Base-by-base conservation (phyloP, 1,140 invertebrate species). In the Drosophila miranda region DNA sequence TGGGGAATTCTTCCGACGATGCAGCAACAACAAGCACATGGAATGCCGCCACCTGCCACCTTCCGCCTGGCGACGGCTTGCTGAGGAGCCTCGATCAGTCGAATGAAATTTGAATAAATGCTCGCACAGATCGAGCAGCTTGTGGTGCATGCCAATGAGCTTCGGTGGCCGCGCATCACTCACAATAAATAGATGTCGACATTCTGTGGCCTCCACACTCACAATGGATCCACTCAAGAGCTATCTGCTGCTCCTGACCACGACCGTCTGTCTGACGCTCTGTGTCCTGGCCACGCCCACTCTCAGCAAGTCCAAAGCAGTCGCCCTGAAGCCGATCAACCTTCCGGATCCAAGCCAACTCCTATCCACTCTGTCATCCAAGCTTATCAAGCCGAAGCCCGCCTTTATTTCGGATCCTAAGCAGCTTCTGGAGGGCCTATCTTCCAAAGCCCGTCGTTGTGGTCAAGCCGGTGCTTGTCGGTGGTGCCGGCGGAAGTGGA, bases 41-140 rank as follows among this genome's bases (percentile, higher is more conserved):
- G 11, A 38, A 38, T 38, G 11, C 34, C 34, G 34, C 34, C 30
- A 8, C 6, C 28, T 68, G 61, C 64, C 64, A 50, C 34, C 61
- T 64, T 11, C 50, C 53, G 53, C 41, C 26, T 55, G 53, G 50
- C 26, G 8, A 41, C 42, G 50, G 48, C 55, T 42, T 56, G 43
- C 68, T 63, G 57, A 78, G 63, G 57, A 78, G 69, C 63, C 63
- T 56, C 57, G 57, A 45, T 56, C 55, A 62, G 59, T 69, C 44
- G 69, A 9, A 54, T 51, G n/a, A 19, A 81, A 80, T 77, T 72
- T 81, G 68, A 72, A 81, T 77, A 76, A 81, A 56, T 74, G 49
- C 53, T 58, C 46, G 59, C 49, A 38, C 54, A 66, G 74, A 67
- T 70, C 50, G 9, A 54, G 7, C 60, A 41, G 57, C 78, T 49